Evolutionary conservation across 2,888 invertebrate species (phyloP).

Genomic region (Chrysotoxum bicinctum): DNA sequence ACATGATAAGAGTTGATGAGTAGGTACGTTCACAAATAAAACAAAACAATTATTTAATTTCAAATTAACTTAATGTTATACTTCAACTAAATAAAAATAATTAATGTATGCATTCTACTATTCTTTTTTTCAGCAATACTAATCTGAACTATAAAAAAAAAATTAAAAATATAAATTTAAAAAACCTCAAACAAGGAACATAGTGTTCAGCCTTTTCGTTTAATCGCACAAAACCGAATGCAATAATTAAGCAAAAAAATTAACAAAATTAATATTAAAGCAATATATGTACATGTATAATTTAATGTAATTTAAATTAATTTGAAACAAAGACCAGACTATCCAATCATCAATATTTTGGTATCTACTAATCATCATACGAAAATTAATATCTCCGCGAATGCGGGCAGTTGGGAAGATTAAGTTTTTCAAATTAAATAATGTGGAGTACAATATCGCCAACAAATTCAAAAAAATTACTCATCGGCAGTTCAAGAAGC

Average conservation of each 20-base stretch:
- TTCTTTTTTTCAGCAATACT: conserved; percentile 45
- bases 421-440: conserved; percentile 74
- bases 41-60: background rate
- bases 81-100: too few species aligned
- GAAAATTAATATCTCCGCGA: background rate
- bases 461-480: conserved; percentile 81
- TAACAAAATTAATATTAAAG: conserved; percentile 5
- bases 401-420: conserved; percentile 21
- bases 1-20: too few species aligned
- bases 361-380: background rate
- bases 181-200: conserved; percentile 63
- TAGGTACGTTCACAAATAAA: too few species aligned
- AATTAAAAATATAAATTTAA: background rate
- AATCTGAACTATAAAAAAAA: conserved; percentile 41
- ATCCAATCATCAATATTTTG: background rate
- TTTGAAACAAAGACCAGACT: background rate
- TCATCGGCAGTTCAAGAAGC: conserved; percentile 81
- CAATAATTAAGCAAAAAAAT: conserved; percentile 48
- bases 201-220: conserved; percentile 67
- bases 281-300: conserved; percentile 29
- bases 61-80: too few species aligned
- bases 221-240: conserved; percentile 48
- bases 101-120: background rate
- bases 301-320: background rate
- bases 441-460: conserved; percentile 82